Base-by-base conservation (phyloP, 2,797 vertebrate species). In the Argyrosomus regius region DNA sequence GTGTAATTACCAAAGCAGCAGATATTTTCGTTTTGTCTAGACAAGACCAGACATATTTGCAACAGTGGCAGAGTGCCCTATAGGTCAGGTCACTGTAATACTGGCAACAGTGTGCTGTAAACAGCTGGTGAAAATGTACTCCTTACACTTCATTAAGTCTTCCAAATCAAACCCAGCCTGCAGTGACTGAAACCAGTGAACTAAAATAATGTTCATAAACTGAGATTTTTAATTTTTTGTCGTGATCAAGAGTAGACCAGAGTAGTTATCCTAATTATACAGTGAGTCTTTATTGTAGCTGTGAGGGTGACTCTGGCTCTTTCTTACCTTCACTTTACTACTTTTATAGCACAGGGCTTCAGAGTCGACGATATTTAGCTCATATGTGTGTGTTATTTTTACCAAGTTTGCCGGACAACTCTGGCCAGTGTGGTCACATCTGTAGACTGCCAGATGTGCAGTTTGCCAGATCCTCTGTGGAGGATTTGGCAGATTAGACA, bases 11-110 rank as follows among this genome's bases (percentile, higher is more conserved):
- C 76, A 84, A 69, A 90, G 81, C 83, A 82, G 88, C 61, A 87
- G 85, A 89, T 92, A 92, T 94, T 94, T 93, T 93, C 3, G 70
- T 93, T 91, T 89, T 70, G 91, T 94, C 93, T 91, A 93, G 93
- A 91, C 93, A 39, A 75, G 83, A 87, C 84, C 68, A 86, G 85
- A 84, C 84, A 77, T 80, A 80, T 85, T 89, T 88, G 72, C 82
- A 70, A 74, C 56, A 41, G 76, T 91, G 80, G 68, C 84, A 85
- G 70, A 73, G 77, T 58, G 77, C 82, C 83, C 43, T 81, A 18
- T 87, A 75, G 82, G 87, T 87, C 83, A 85, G 82, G 85, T 82
- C 85, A 70, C 61, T 84, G 60, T 69, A 80, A 72, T 57, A 45
- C 53, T 83, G 80, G 72, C 69, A 78, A 53, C 57, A 82, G n/a